Base-by-base conservation (phyloP, 2,113 vertebrate species). In the Antechinus flavipes region DNA sequence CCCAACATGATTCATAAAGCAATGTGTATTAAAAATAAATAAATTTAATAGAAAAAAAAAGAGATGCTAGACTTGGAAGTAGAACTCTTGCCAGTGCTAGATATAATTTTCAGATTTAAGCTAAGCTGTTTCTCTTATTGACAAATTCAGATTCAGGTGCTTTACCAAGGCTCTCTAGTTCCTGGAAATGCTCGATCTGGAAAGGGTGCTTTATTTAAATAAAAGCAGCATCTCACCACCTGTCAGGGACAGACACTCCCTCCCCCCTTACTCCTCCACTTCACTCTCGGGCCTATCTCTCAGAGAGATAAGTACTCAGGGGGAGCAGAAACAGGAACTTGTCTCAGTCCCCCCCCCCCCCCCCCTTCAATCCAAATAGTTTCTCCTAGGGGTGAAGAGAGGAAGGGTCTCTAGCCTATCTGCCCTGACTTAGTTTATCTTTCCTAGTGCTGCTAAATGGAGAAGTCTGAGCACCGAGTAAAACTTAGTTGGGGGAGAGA, bases 121-220 rank as follows among this genome's bases (percentile, higher is more conserved):
- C 53, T 95, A 93, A 61, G 55, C 94, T 96, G 30, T 89, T 91
- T 89, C 42, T 93, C 89, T 90, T 92, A 91, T 95, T 96, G 95
- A 95, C 61, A 90, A 56, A 61, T 90, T 92, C 89, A 90, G 16
- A 58, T 52, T 96, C 97, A 56, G 98, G 98, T 96, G 93, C 97
- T 98, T 98, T 97, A 96, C 97, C 95, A 91, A 95, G 90, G 50
- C 95, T 58, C 91, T 95, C 93, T 95, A 93, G 90, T 97, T 98
- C 97, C 97, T 96, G 96, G 76, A 90, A 92, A 68, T 54, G n/a
- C 53, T 84, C 93, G 94, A 46, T 42, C 12, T 50, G 16, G 19
- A 84, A 84, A 84, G 68, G 68, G 68, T 84, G 68, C n/a, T 84
- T 84, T 42, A 84, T 84, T 84, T 84, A 84, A 84, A 55, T 6